Base-by-base conservation (phyloP, 2,888 invertebrate genomes). In the Lochmaea capreae region DNA sequence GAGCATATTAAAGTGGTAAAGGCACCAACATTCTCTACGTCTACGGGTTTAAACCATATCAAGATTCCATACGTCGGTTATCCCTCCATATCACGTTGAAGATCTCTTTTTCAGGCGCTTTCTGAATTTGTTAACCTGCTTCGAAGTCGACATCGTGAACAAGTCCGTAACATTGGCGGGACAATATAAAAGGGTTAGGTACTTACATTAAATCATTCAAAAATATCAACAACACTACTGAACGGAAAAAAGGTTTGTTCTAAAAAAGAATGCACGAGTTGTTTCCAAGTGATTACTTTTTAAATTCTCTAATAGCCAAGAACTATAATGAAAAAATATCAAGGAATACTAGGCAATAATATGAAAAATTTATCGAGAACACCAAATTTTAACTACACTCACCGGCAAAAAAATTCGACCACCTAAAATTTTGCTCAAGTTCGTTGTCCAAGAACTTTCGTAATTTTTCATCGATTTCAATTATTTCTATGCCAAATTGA, bases 41-140 rank as follows among this genome's bases (percentile, higher is more conserved):
- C 59, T 59, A 42, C 67, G 16, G 67, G 46, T 14, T 33, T 22
- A 33, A 61, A 61, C 76, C 73, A 76, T 80, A 81, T 81, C 81
- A 80, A 81, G 81, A 81, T 81, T 80, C 81, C 79, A 79, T 79
- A 76, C 76, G 79, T 76, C 81, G 79, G 75, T 76, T 77, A 67
- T 67, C 67, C 76, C 75, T 57, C 68, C 72, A 71, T 79, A 79
- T 80, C 77, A 73, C 72, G 76, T 76, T 72, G 71, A 77, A 78
- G 77, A 79, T 80, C 80, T 78, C 77, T 77, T 79, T 80, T 80
- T 79, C 78, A 77, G 78, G 71, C 67, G 66, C 67, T 67, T 77
- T 77, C 76, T 79, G 80, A 78, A 80, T 80, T 80, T 77, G 79
- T 79, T 80, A 79, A 74, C 58, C 49, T 67, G 58, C 54, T 63